Conservation (phyloP, 1,140 invertebrate genomes). For the Chironomus tepperi region DNA sequence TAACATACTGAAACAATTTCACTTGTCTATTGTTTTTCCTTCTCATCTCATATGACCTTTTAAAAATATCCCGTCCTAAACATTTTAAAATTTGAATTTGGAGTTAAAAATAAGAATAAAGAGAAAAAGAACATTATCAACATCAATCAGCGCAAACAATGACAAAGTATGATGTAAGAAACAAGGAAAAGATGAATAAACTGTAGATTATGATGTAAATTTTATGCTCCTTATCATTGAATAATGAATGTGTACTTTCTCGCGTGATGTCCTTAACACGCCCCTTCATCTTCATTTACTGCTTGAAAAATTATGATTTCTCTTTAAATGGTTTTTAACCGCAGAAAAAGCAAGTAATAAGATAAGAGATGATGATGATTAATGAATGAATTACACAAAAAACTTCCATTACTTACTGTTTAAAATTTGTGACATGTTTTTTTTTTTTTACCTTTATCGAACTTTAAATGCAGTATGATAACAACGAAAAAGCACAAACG, state of each 20-base stretch:
- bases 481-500: no score
- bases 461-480: no score
- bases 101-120: background rate
- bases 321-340: background rate
- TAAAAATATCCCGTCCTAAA: no score
- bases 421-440: no score
- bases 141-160: conserved; percentile 13
- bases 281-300: background rate
- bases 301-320: conserved; percentile 23
- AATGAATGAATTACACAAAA: conserved; percentile 20
- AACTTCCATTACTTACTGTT: background rate
- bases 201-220: conserved; percentile 15
- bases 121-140: conserved; percentile 18
- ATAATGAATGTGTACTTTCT: conserved; percentile 7
- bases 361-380: conserved; percentile 21
- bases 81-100: no score
- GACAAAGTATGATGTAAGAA: conserved; percentile 23
- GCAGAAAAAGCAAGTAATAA: background rate
- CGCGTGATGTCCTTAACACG: conserved; percentile 1
- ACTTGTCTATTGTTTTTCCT: no score
- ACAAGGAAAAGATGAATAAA: conserved; percentile 16
- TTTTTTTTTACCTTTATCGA: no score
- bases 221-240: background rate
- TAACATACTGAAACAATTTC: no score
- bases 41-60: no score